These are phyloP conservation scores for Drosophila mercatorum DNA, from an alignment of 2,888 invertebrate species.

Conservation along the genomic window DNA sequence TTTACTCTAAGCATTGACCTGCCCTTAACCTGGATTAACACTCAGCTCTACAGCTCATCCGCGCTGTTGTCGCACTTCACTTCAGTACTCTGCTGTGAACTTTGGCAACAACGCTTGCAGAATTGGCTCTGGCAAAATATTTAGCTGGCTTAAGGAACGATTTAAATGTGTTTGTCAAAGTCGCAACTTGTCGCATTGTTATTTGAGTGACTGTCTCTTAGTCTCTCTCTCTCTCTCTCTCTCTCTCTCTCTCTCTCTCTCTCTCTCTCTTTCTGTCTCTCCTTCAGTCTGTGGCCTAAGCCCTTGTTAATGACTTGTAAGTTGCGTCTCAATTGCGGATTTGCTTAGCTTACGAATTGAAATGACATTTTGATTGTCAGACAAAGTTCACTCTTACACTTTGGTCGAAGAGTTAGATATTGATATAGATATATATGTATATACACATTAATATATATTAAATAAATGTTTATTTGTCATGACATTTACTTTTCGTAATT, in stretches of 20 bases:
- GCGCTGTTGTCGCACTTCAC: conserved; percentile 22
- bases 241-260: neutral
- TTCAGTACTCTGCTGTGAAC: neutral
- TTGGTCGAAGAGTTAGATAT: neutral
- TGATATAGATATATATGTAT: neutral
- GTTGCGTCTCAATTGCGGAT: conserved; percentile 81
- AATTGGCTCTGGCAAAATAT: conserved; percentile 33
- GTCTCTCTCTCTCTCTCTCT: neutral
- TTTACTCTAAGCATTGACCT: conserved; percentile 28
- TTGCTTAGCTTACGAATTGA: conserved; percentile 58
- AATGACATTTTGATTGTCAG: conserved; percentile 75
- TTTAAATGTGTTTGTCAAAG: conserved; percentile 49
- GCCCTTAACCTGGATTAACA: conserved; percentile 11
- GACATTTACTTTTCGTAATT: conserved; percentile 50
- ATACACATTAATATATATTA: neutral
- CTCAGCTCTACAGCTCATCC: too few species aligned
- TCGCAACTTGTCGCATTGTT: conserved; percentile 43
- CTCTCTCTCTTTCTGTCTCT: too few species aligned
- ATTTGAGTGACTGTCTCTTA: conserved; percentile 1
- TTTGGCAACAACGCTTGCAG: conserved; percentile 16
- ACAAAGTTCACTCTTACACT: conserved; percentile 33
- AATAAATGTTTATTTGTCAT: conserved; percentile 16
- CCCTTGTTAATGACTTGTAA: conserved; percentile 78
- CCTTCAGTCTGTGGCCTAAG: conserved; percentile 42
- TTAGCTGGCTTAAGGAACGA: conserved; percentile 39